Evolutionary conservation across 64 coral and sea anemone species (phyloP), one percentile per base, ranked within the genome.

Genomic region (Stichodactyla mertensii): DNA sequence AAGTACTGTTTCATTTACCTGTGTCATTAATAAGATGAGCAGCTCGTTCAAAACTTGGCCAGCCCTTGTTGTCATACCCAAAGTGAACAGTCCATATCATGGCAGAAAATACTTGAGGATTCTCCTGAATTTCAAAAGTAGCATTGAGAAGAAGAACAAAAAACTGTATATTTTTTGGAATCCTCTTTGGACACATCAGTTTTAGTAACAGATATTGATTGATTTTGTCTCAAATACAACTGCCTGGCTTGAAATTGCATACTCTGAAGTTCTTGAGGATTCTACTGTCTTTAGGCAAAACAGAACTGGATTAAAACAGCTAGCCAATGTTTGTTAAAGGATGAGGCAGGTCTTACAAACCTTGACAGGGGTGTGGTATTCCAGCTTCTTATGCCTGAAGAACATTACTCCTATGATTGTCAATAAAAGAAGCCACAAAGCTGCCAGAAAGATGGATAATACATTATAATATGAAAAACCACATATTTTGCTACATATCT

Each of bases 41-140:
- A 51, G 90, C 97, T 82, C 97, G 85, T 55, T 99, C 97, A 93
- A 95, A 99, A 77, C 90, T 99, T 16, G 97, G 97, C 93, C 93
- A 99, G 6, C 96, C 97, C 26, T 36, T 64, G 28, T 99, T 99
- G 83, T 99, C 97, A 91, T 99, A 99, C 10, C 90, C 97, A 92
- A 99, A 99, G 79, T 99, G 97, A 0, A 99, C 93, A n/a, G 90
- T 99, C 97, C 97, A 99, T 54, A 99, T 92, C 85, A 92, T 90
- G 22, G 97, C 97, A 27, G 97, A 95, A 60, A 98, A 98, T 55
- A 91, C 86, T 26, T 85, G 88, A 20, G 87, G 88, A 16, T 95
- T 64, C 55, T 89, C 93, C 90, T 90, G 18, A 55, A 55, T 80
- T 80, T 80, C 15, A 15, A 27, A 24, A 15, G 18, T 51, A 31